Conservation (phyloP, 2,888 invertebrate species). For the Eutolmus rufibarbis region DNA sequence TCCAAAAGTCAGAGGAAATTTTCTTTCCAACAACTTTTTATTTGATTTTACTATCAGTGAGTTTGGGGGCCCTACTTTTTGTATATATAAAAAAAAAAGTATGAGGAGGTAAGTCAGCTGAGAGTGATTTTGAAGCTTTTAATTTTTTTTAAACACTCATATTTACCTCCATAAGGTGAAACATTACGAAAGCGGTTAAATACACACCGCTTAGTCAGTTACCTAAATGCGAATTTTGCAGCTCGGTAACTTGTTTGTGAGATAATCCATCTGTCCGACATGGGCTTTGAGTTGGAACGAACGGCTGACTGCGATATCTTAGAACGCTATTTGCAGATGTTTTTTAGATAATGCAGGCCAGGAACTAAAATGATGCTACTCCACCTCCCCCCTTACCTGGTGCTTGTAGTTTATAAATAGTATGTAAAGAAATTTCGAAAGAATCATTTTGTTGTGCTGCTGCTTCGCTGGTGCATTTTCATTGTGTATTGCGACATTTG, state of each 20-base stretch:
- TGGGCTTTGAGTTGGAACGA: neutral
- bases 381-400: neutral
- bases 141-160: neutral
- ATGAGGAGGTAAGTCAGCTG: neutral
- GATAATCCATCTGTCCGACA: neutral
- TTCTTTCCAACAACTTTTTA: neutral
- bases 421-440: neutral
- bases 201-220: neutral
- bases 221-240: neutral
- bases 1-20: neutral
- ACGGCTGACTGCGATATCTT: neutral
- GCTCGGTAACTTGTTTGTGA: neutral
- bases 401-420: neutral
- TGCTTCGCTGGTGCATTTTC: neutral
- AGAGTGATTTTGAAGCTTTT: neutral
- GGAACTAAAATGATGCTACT: neutral
- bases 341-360: neutral
- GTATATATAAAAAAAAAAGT: neutral
- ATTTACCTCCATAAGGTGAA: neutral
- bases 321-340: neutral
- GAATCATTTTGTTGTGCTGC: neutral
- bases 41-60: neutral
- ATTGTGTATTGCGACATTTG: neutral
- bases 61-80: neutral
- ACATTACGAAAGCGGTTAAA: neutral